Evolutionary conservation across 2,888 invertebrate species (phyloP).

Genomic region (Labia minor): DNA sequence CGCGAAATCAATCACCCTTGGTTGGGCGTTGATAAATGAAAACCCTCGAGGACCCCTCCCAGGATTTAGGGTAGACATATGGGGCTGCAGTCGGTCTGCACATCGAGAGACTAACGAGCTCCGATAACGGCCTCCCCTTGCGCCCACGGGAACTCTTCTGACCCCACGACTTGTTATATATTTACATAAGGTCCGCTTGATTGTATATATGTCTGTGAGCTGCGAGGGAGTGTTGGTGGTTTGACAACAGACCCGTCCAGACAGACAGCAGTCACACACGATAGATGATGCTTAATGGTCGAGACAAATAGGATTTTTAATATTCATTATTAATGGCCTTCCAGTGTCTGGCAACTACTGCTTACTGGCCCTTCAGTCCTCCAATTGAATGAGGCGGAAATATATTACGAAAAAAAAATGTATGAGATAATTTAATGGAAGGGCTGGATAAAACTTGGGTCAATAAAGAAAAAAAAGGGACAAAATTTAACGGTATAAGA

Average conservation of each 20-base stretch:
- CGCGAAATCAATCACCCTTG: constrained; percentile 6
- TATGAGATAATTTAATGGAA: background rate
- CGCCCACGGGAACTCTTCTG: background rate
- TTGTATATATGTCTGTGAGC: background rate
- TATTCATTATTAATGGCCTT: constrained; percentile 8
- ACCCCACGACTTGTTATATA: constrained; percentile 13
- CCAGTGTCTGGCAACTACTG: background rate
- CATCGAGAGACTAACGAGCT: constrained; percentile 13
- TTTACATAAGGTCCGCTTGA: background rate
- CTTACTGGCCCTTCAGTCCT: background rate
- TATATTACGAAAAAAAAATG: background rate
- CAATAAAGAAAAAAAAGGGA: background rate
- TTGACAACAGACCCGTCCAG: background rate
- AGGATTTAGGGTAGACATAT: background rate
- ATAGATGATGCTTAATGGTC: constrained; percentile 5
- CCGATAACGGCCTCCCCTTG: background rate
- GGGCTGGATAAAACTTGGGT: background rate
- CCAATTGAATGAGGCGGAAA: constrained; percentile 13
- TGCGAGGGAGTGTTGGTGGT: background rate
- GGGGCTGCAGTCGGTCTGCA: background rate
- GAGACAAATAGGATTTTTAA: constrained; percentile 13
- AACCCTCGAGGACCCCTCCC: constrained; percentile 1
- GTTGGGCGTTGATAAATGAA: constrained; percentile 8
- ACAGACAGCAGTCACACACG: background rate
- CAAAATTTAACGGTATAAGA: background rate